Percentiles rank a stretch among this genome's conserved stretches.
phyloP scores from a whole-genome alignment of 2,888 invertebrate species.

The Tenodera sinensis region DNA sequence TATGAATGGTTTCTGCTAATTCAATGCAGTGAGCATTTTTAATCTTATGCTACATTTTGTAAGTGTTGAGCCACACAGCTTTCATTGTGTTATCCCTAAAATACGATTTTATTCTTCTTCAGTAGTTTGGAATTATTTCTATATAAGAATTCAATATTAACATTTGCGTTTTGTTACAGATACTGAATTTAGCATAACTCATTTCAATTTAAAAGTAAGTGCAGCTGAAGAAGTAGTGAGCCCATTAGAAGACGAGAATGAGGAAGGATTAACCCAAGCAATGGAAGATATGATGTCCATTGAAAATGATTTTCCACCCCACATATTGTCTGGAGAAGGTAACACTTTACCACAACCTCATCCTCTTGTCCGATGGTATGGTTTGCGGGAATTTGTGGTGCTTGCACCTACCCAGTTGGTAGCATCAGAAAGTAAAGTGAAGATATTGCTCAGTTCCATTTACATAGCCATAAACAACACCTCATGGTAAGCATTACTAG shows the following conservation, averaged over 20 bases:
- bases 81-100: constrained; percentile 23
- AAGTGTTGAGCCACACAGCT: no score
- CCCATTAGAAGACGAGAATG: constrained; percentile 37
- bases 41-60: no score
- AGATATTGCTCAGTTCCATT: constrained; percentile 74
- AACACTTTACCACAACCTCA: constrained; percentile 51
- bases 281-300: constrained; percentile 54
- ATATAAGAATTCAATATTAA: neutral
- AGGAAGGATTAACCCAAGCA: constrained; percentile 43
- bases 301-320: constrained; percentile 60
- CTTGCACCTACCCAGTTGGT: constrained; percentile 61
- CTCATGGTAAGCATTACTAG: constrained; percentile 54
- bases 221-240: constrained; percentile 34
- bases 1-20: no score
- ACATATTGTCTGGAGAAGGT: constrained; percentile 36
- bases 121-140: neutral
- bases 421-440: constrained; percentile 67
- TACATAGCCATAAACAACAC: constrained; percentile 80
- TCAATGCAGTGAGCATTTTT: no score
- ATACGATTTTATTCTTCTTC: constrained; percentile 28
- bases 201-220: constrained; percentile 39
- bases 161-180: constrained; percentile 36
- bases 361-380: constrained; percentile 70
- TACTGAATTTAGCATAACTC: constrained; percentile 42
- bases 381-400: constrained; percentile 77